These are phyloP conservation scores for Magallana angulata DNA, from an alignment of 1,140 invertebrate species.

Conservation along the genomic window DNA sequence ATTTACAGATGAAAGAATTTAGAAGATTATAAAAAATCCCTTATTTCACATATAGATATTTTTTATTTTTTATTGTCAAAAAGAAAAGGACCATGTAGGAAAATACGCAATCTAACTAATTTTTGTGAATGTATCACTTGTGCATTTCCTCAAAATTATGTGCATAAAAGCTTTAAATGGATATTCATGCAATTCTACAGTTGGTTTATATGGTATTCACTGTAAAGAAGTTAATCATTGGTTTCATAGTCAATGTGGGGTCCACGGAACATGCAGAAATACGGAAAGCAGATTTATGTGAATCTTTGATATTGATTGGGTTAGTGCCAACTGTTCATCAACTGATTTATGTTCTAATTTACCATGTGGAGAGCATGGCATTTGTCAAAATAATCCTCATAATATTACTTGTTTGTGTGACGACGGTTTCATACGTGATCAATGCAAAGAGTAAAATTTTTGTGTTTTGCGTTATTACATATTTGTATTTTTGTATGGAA, in stretches of 20 bases:
- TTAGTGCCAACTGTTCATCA: constrained; percentile 22
- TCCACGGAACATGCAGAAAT: constrained; percentile 31
- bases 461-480: background rate
- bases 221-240: background rate
- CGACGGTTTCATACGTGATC: background rate
- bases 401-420: background rate
- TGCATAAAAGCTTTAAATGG: background rate
- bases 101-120: background rate
- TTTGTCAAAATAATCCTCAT: background rate
- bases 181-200: constrained; percentile 2
- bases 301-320: constrained; percentile 2
- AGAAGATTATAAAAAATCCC: too few species aligned
- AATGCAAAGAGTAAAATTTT: background rate
- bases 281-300: background rate
- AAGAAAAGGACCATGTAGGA: background rate
- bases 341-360: background rate
- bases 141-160: background rate
- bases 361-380: constrained; percentile 3
- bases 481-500: background rate
- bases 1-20: too few species aligned
- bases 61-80: background rate
- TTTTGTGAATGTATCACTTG: background rate
- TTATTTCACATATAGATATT: too few species aligned
- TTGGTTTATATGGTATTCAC: background rate
- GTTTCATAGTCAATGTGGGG: background rate